These are phyloP conservation scores for Bos indicus DNA, from an alignment of 2,113 vertebrate genomes.

Conservation along the genomic window DNA sequence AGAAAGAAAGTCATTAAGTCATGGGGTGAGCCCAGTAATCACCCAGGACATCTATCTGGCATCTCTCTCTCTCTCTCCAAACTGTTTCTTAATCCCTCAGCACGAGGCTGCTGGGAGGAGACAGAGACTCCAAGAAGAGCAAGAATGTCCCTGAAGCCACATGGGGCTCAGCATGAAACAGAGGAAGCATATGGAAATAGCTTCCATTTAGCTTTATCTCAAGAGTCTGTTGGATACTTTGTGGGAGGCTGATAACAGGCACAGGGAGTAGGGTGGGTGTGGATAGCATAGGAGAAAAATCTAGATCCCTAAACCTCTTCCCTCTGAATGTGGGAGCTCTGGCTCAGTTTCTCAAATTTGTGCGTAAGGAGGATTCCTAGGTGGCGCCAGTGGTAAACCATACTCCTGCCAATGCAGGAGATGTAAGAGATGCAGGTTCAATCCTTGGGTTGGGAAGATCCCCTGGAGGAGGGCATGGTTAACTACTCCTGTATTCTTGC, in stretches of 20 bases:
- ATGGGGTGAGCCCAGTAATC: not conserved
- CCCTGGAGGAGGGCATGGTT: not conserved
- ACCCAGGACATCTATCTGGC: not conserved
- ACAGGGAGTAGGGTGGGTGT: not conserved
- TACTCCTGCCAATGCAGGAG: not conserved
- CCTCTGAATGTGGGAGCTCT: not conserved
- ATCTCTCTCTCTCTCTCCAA: not conserved
- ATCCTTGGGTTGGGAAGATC: not conserved
- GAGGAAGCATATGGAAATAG: not conserved
- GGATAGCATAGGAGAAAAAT: not conserved
- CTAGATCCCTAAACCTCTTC: not conserved
- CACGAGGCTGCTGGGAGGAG: not conserved
- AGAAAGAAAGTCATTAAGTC: not conserved
- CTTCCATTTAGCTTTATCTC: not conserved
- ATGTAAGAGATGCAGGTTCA: not conserved
- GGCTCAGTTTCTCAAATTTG: not conserved
- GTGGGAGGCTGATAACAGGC: not conserved
- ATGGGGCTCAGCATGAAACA: not conserved
- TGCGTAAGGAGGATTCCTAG: not conserved
- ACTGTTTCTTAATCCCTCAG: conserved; percentile 32
- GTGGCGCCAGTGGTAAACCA: not conserved
- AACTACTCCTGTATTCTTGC: not conserved
- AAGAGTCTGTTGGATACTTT: not conserved
- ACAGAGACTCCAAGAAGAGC: not conserved
- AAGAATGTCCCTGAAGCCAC: not conserved